Evolutionary conservation across 1,140 invertebrate genomes (phyloP), one percentile per base, ranked within the genome.

Genomic region (Penaeus vannamei): DNA sequence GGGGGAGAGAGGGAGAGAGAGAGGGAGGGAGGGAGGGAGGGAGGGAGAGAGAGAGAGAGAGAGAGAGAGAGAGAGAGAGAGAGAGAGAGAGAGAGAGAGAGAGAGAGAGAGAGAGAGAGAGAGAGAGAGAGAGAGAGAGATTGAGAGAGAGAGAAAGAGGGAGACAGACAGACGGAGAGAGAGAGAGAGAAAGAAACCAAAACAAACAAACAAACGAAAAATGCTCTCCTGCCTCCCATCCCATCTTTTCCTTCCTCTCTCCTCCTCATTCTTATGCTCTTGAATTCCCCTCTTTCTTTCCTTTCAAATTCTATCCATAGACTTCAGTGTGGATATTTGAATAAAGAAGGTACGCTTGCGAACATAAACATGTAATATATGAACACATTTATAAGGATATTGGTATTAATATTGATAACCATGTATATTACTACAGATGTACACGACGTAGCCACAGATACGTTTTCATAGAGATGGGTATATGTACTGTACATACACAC

Each of bases 1-100:
- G 53, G 53, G 42, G 79, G n/a, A 46, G 8, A 46, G n/a, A 36
- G 53, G 79, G 19, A 22, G 32, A 22, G 17, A 22, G 32, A 77
- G 29, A 17, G 19, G 19, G 19, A 77, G 19, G 76, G 29, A 77
- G 29, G 29, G 19, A 77, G 72, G 32, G 72, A 77, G 72, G 32
- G 72, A 77, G 72, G 32, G 72, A 77, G 29, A n/a, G 26, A 42
- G 23, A 23, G 53, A 42, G 53, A 10, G 53, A 12, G 23, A 42
- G 23, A 42, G 23, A 80, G 77, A 80, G 77, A 36, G 17, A 80
- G 29, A 80, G 29, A 80, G 29, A 32, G 17, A 80, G 77, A 80
- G 14, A 32, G 14, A 14, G 8, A 42, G 36, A 42, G 8, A 42
- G 8, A 42, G 36, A 10, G 10, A 10, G 23, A 23, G 8, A 80